Evolutionary conservation across 2,888 invertebrate species (phyloP).

Genomic region (Eutolmus rufibarbis): DNA sequence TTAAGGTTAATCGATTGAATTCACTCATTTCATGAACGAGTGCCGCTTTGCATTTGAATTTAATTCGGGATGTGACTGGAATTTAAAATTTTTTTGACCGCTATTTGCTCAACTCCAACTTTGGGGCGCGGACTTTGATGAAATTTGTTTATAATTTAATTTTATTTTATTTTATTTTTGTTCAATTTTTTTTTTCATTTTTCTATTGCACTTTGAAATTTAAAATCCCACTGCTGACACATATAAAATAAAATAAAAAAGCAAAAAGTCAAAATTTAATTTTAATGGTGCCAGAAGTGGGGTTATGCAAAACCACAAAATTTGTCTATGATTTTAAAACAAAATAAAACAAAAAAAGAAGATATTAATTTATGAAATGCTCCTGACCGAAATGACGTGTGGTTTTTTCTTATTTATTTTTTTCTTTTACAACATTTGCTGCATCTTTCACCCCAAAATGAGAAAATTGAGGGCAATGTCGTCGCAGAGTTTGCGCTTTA

Average conservation of each 20-base stretch:
- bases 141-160: background rate
- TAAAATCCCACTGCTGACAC: too few relatives aligned
- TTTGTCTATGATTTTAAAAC: too few relatives aligned
- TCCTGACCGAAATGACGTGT: background rate
- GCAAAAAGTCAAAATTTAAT: too few relatives aligned
- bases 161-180: too few relatives aligned
- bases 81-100: background rate
- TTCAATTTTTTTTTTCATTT: too few relatives aligned
- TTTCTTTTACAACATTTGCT: background rate
- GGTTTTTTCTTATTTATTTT: too few relatives aligned
- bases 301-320: too few relatives aligned
- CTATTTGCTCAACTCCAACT: background rate
- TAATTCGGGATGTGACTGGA: background rate
- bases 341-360: too few relatives aligned
- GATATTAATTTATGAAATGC: background rate
- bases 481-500: background rate
- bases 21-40: background rate
- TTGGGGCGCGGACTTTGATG: background rate
- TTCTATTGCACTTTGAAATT: too few relatives aligned
- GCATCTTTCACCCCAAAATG: background rate
- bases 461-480: background rate
- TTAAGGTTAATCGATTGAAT: background rate
- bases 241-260: too few relatives aligned
- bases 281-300: too few relatives aligned
- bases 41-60: background rate